Conservation (phyloP, 2,888 invertebrate genomes). For the Euzophera pinguis region DNA sequence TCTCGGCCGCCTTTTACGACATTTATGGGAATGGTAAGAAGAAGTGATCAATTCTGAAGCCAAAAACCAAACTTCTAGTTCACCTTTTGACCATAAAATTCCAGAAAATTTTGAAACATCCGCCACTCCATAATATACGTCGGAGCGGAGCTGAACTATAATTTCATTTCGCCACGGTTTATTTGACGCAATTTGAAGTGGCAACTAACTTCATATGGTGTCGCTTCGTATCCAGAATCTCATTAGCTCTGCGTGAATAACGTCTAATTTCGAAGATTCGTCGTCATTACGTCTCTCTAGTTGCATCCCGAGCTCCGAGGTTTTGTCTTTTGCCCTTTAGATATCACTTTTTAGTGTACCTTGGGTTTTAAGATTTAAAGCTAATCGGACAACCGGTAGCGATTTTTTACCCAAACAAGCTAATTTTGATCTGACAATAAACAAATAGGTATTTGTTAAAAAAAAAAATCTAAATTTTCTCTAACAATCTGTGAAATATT, state of each 20-base stretch:
- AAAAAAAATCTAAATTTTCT: too few species aligned
- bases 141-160: background rate
- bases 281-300: too few species aligned
- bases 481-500: too few species aligned
- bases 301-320: background rate
- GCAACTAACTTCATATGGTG: slow-evolving; percentile 5
- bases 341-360: too few species aligned
- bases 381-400: too few species aligned
- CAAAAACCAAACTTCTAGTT: background rate
- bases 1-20: too few species aligned
- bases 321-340: background rate
- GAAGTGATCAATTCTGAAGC: too few species aligned
- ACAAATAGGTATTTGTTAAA: too few species aligned
- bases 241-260: background rate
- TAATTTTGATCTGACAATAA: too few species aligned
- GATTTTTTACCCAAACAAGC: too few species aligned
- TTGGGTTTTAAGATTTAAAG: too few species aligned
- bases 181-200: slow-evolving; percentile 9
- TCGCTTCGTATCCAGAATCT: slow-evolving; percentile 4
- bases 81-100: background rate
- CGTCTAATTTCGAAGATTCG: background rate
- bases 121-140: background rate
- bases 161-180: background rate
- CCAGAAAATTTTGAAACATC: background rate
- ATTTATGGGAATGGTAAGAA: too few species aligned